Conservation (phyloP, 1,140 invertebrate species). For the Wasmannia auropunctata region DNA sequence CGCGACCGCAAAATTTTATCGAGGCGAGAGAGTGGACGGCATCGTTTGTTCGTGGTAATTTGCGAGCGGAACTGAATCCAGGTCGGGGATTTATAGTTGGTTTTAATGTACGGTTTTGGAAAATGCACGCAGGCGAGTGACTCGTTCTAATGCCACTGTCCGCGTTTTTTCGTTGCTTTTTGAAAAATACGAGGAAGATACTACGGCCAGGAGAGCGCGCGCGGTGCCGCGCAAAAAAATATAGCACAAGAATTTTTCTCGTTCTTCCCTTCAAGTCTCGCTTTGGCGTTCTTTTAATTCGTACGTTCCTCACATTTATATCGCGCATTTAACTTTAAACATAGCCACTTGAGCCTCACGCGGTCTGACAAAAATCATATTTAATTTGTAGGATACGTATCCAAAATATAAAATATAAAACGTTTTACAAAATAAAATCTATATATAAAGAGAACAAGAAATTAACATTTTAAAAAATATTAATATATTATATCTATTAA, state of each 20-base stretch:
- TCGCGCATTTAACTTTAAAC: conserved; percentile 4
- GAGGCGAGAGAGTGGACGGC: conserved; percentile 21
- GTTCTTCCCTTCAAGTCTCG: conserved; percentile 24
- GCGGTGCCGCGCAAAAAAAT: conserved; percentile 14
- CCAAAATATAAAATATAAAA: not conserved
- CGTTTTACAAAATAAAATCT: not conserved
- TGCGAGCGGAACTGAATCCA: conserved; percentile 51
- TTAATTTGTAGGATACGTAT: not conserved
- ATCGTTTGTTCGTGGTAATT: conserved; percentile 55
- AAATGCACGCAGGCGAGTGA: conserved; percentile 53
- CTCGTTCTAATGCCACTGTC: conserved; percentile 44
- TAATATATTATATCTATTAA: not conserved
- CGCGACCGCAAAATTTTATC: conserved; percentile 47
- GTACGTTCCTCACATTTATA: conserved; percentile 31
- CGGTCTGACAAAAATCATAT: not conserved
- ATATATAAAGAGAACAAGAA: not conserved
- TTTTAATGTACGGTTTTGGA: conserved; percentile 57
- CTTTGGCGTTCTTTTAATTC: conserved; percentile 43
- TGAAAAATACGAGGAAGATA: conserved; percentile 46
- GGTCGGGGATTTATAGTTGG: conserved; percentile 48
- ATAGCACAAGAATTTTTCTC: conserved; percentile 20
- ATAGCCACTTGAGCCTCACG: not conserved
- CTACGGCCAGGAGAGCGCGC: not conserved
- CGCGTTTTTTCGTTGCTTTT: conserved; percentile 41
- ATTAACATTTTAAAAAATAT: not conserved